Base-by-base conservation (phyloP, 1,140 invertebrate genomes). In the Lasioglossum albipes region DNA sequence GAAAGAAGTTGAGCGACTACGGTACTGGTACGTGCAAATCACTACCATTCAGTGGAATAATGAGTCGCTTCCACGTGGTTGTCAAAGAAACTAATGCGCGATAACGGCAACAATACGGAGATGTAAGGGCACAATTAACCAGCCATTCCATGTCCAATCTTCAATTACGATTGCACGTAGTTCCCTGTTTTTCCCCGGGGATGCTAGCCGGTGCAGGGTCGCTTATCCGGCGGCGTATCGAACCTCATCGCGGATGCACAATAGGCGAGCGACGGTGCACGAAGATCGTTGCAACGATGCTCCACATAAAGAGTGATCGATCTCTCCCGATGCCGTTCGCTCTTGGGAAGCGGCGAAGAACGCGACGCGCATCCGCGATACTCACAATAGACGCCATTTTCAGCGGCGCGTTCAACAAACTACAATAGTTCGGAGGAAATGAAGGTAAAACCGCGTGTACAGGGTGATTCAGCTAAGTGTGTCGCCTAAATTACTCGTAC, bases 41-140 rank as follows among this genome's bases (percentile, higher is more conserved):
- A 3, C 59, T 12, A 27, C 9, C 59, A 61, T 61, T 22, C 22
- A 36, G 6, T n/a, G 20, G 49, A 75, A 42, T 13, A 54, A 49
- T 5, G n/a, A 67, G 31, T 31, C 22, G 12, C 10, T 18, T 69
- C 22, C 41, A 36, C 22, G 18, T 27, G 41, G 20, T 65, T 78
- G 76, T 78, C 76, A 78, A 78, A 78, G 76, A 78, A 78, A 78
- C 69, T 78, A 78, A 78, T 78, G 68, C 27, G 31, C 70, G 59
- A 71, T 64, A 41, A 42, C 59, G 31, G 2, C 57, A 78, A 78
- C 76, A 78, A 78, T 72, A 42, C 59, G 59, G 45, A 72, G 68
- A 78, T 78, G 62, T 72, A 78, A 61, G 36, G 59, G n/a, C 31
- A 49, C 68, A 65, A 79, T 74, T 79, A 79, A 59, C 61, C 41